Base-by-base conservation (phyloP, 2,888 invertebrate genomes). In the Lypha dubia region DNA sequence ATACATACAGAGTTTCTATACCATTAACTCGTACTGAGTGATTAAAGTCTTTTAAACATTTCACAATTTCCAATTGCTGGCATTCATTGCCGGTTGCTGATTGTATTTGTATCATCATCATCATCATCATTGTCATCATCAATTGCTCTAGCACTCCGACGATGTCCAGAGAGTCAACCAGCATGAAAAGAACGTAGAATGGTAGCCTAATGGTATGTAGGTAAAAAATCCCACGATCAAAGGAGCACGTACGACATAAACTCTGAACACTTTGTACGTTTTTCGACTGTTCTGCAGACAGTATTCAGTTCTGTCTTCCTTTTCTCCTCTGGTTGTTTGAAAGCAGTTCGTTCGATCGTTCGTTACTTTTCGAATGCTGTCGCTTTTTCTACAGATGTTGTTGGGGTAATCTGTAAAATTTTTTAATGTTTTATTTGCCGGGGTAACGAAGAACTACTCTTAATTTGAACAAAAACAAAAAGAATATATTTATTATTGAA, bases 201-300 rank as follows among this genome's bases (percentile, higher is more conserved):
- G 68, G 84, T 81, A 82, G 82, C 84, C 49, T 67, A 76, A 79
- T 77, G 77, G 65, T 74, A 41, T 81, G 77, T 80, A 53, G 70
- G 76, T 73, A 82, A 82, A 86, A 86, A 84, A 87, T 87, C 86
- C 86, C 85, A 87, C 87, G 86, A 86, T 86, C 86, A 80, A 80
- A 71, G 79, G 82, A 84, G 70, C 87, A 86, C 87, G 87, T 87
- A 87, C 87, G 84, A 76, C 85, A 79, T 77, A 77, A 85, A 81
- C 79, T 79, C 22, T 67, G 32, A 82, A 71, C 81, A 74, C 51
- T 79, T 84, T 77, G 84, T 62, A 71, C 79, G 75, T 82, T 76
- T 85, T 80, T 67, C 38, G 56, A 44, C 22, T 68, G 73, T 51
- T 62, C 35, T 15, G 6, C 60, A 60, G 32, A 1, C 51, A 63